A percentile compares a stretch with the other conserved stretches of the same genome.
These are phyloP conservation scores for Poecilia wingei DNA, from an alignment of 2,797 vertebrate species.

Conservation along the genomic window DNA sequence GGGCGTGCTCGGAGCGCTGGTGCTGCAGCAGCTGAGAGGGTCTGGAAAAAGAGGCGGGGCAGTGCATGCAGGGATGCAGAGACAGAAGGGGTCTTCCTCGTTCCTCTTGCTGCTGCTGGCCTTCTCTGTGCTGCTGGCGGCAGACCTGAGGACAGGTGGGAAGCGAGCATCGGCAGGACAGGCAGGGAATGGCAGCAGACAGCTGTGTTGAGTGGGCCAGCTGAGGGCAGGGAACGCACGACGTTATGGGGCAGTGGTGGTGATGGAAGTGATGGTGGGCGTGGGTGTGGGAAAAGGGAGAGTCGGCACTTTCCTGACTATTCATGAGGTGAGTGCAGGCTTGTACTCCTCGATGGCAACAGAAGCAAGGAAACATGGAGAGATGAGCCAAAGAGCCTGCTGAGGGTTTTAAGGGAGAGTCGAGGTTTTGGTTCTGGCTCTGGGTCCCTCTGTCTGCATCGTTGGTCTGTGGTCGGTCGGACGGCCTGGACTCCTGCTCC, in stretches of 20 bases:
- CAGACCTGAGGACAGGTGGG: slow-evolving; percentile 69
- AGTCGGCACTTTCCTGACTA: slow-evolving; percentile 58
- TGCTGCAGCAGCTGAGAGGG: slow-evolving; percentile 85
- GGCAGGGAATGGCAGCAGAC: slow-evolving; percentile 66
- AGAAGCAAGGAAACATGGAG: slow-evolving; percentile 78
- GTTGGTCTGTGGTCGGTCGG: slow-evolving; percentile 42
- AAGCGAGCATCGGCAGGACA: slow-evolving; percentile 68
- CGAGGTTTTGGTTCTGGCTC: slow-evolving; percentile 35
- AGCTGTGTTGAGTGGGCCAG: slow-evolving; percentile 61
- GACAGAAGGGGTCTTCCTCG: slow-evolving; percentile 13
- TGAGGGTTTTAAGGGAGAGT: slow-evolving; percentile 39
- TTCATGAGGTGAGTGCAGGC: slow-evolving; percentile 64
- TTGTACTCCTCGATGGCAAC: slow-evolving; percentile 73
- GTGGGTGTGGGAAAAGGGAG: slow-evolving; percentile 57
- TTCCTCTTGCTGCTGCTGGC: slow-evolving; percentile 60
- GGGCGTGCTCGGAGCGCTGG: slow-evolving; percentile 79
- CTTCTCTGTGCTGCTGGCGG: slow-evolving; percentile 65
- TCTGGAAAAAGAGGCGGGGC: slow-evolving; percentile 77
- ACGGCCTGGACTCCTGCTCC: slow-evolving; percentile 11
- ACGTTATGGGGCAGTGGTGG: slow-evolving; percentile 76
- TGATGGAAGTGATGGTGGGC: slow-evolving; percentile 79
- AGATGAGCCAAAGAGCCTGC: slow-evolving; percentile 53
- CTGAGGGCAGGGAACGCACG: slow-evolving; percentile 74
- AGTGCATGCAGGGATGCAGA: slow-evolving; percentile 83
- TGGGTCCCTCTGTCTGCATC: slow-evolving; percentile 48